Evolutionary conservation across 1,140 invertebrate species (phyloP), one percentile per base, ranked within the genome.

Genomic region (Sarcophaga bullata): DNA sequence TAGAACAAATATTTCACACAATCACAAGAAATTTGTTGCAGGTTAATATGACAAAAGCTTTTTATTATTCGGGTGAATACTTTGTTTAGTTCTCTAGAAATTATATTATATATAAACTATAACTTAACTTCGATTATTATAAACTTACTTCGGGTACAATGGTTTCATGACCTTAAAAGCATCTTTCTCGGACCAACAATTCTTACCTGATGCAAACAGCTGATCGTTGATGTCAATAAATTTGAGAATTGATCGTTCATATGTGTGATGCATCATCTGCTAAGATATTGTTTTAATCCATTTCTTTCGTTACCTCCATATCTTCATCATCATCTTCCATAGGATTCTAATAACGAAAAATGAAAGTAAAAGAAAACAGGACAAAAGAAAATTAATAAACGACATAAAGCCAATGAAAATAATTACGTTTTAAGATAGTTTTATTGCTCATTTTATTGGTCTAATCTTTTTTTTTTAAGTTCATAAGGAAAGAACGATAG

Each of bases 81-180:
- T 37, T 37, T 37, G 1, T 37, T 37, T 37, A 37, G 1, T 37
- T 37, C 25, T 37, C 25, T 37, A 37, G n/a, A n/a, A n/a, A n/a
- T n/a, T n/a, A n/a, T n/a, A n/a, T n/a, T n/a, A n/a, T n/a, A n/a
- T n/a, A n/a, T n/a, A n/a, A n/a, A n/a, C n/a, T n/a, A n/a, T n/a
- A n/a, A n/a, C n/a, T n/a, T n/a, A n/a, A n/a, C n/a, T n/a, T n/a
- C n/a, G n/a, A n/a, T n/a, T n/a, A n/a, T n/a, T 84, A 52, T 17
- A 6, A 8, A 86, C 86, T 87, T 83, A 90, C 88, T 84, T 88
- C 82, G 89, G 86, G 84, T 90, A 87, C 50, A 86, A 82, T 10
- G 87, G 86, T 19, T n/a, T 85, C 13, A 80, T 50, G 73, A 80
- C 84, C 75, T 7, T 7, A 89, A 81, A 3, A 82, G 84, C 84